phyloP scores from a whole-genome alignment of 2,888 invertebrate species.

The Drymonia ruficornis region DNA sequence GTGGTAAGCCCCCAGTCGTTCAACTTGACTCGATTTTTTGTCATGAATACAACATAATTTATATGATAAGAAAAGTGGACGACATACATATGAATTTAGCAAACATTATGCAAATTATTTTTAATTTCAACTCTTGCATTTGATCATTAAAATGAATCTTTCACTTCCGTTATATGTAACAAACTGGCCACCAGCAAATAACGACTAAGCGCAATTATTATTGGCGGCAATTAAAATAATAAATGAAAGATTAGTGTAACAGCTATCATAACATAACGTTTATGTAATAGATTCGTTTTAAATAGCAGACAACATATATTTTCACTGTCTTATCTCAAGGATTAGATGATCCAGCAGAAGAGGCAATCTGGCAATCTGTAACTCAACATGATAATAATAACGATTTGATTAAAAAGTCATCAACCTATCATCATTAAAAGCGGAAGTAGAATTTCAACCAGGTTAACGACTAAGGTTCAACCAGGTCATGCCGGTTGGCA shows the following conservation, averaged over 20 bases:
- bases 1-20: too few species aligned
- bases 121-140: slow-evolving; percentile 12
- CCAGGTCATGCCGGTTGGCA: too few species aligned
- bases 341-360: too few species aligned
- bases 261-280: neutral
- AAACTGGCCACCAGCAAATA: neutral
- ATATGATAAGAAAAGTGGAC: neutral
- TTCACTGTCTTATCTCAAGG: too few species aligned
- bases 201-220: neutral
- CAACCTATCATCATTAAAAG: neutral
- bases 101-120: slow-evolving; percentile 14
- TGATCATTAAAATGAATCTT: slow-evolving; percentile 1
- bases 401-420: too few species aligned
- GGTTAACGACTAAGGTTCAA: too few species aligned
- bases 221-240: neutral
- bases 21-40: neutral
- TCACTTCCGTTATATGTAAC: slow-evolving; percentile 23
- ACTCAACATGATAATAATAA: neutral
- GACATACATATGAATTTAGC: neutral
- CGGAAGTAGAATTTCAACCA: too few species aligned
- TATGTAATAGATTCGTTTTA: neutral
- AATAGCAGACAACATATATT: neutral
- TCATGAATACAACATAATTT: neutral
- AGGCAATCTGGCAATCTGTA: neutral
- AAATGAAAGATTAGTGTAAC: neutral